Evolutionary conservation across 2,888 invertebrate genomes (phyloP), one percentile per base, ranked within the genome.

Genomic region (Cosmopolites sordidus): DNA sequence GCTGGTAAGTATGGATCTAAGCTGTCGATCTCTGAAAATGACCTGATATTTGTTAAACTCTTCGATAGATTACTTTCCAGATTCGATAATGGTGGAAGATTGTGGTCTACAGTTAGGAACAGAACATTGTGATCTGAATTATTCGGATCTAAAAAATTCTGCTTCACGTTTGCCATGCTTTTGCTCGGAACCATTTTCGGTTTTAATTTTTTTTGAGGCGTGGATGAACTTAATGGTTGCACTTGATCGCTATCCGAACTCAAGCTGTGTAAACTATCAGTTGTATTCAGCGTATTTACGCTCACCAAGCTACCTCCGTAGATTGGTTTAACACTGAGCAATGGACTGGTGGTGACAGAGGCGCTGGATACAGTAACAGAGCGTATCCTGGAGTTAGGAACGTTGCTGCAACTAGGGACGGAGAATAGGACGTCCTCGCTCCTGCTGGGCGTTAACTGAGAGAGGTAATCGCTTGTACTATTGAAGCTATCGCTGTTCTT

Each of bases 401-500:
- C 58, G 62, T 62, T 45, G 27, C 53, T 53, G 17, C 47, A 46
- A 59, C 66, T 62, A 59, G 74, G 61, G 38, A 67, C 62, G 43
- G 67, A 58, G 64, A 78, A 73, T 4, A 91, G 72, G 0, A 86
- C 87, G 64, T 91, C 90, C 68, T 91, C 90, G 58, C 89, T 90
- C 43, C 87, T 79, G 0, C 89, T 89, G 0, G 89, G 87, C 2
- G 87, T 86, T 44, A 89, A 72, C 30, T 70, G 70, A 51, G 64
- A 65, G 40, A 71, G 66, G 58, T 68, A 69, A 58, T 72, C 73
- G 58, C 71, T 70, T 51, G 60, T 68, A 59, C 69, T 71, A 51
- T 66, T 69, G 51, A 69, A 70, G 41, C 66, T 64, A 41, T 67
- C 68, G 56, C 73, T 73, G 60, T 72, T 71, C 56, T 74, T 73